Evolutionary conservation across 2,113 vertebrate genomes (phyloP), one percentile per base, ranked within the genome.

Genomic region (Myrmophylax atrothorax): DNA sequence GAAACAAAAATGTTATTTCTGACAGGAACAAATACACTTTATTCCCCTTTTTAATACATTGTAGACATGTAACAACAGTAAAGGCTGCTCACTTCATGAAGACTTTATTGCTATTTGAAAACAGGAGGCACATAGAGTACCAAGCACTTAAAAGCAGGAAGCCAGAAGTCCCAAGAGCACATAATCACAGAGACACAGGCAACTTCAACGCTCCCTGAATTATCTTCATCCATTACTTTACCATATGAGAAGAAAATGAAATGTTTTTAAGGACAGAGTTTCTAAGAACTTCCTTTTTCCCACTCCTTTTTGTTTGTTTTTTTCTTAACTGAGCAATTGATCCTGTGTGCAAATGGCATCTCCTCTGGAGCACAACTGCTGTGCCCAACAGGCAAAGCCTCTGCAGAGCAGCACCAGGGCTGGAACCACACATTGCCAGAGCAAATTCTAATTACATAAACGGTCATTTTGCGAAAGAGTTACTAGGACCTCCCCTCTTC

Each of bases 381-480:
- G 22, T 50, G 66, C 7, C 22, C 5, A 20, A 33, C 2, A 8
- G 18, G 33, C 24, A 67, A 69, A 74, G 74, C 23, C 18, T 25
- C 46, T 33, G 52, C 63, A 26, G 20, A 59, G 68, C 67, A 77
- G 63, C 42, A 23, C 6, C 49, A 53, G 35, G 22, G 37, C 10
- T 37, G 47, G 19, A 68, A 49, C 3, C 20, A 0, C 38, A n/a
- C 33, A 8, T 3, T 0, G 6, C 12, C 14, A 1, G 5, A 67
- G 37, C 31, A 12, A 33, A 76, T 31, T 20, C 0, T 19, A 49
- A 8, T 47, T 35, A 44, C 0, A 1, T 11, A 33, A 37, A 82
- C 63, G 37, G 58, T 18, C 10, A 8, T 37, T 42, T 26, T 75
- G 23, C 80, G 52, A 49, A 79, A 18, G 7, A 29, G 56, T 6